Evolutionary conservation across 2,888 invertebrate species (phyloP), one percentile per base, ranked within the genome.

Genomic region (Anaspis maculata): DNA sequence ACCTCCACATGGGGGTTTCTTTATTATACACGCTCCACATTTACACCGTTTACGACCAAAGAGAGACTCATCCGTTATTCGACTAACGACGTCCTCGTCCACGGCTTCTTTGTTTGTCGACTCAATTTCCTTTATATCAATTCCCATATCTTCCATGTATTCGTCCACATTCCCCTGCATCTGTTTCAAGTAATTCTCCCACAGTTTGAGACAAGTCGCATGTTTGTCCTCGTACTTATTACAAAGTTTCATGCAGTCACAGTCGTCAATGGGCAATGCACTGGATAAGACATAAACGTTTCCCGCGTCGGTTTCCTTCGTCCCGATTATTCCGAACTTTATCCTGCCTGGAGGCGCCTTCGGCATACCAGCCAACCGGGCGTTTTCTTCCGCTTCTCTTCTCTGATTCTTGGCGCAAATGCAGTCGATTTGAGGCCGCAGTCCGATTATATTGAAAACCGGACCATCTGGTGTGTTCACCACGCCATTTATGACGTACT

Each of bases 321-420:
- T 60, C n/a, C 63, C 64, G 5, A 36, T 21, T 26, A 61, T 56
- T 11, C 46, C 45, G 37, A 56, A 62, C 35, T 57, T 55, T 16
- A 49, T 45, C 23, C 56, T 42, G 7, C 57, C 56, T 9, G 37
- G 32, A 3, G 53, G 52, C 21, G 46, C 43, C 5, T 46, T 37
- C 2, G 57, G 61, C 48, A 57, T 49, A 15, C 51, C 51, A 6
- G 52, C 51, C 29, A 52, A 32, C 15, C 41, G 34, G 27, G 47
- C 43, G 32, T 52, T 51, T 37, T 52, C 48, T 27, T 46, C 41
- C 24, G 42, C 30, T 30, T 49, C 46, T 30, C 45, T 24, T 11
- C 28, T 26, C 6, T 38, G 32, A n/a, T 41, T 30, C 32, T 42
- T 34, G 2, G 43, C 48, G 30, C 56, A 55, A 16, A 43, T 39